Conservation (phyloP, 2,797 vertebrate genomes). For the Lepidocolaptes lacrymiger region DNA sequence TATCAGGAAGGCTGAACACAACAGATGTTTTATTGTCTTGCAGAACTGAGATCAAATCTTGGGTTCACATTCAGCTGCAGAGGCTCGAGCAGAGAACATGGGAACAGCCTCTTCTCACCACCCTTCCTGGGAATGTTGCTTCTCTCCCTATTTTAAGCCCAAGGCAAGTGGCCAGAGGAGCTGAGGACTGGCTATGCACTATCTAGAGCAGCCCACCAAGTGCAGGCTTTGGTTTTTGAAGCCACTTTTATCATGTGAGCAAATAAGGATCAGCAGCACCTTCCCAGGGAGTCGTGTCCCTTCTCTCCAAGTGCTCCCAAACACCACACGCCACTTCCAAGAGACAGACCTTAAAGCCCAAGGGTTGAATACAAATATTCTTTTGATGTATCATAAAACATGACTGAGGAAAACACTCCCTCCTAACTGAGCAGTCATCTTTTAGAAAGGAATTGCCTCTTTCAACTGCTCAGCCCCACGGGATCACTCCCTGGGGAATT, state of each 20-base stretch:
- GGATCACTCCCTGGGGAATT: not conserved
- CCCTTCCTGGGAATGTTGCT: not conserved
- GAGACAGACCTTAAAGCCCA: not conserved
- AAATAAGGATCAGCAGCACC: not conserved
- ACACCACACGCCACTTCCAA: rapidly evolving
- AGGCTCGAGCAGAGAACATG: not conserved
- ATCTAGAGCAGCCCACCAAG: not conserved
- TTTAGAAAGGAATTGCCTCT: not conserved
- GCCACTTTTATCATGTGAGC: rapidly evolving
- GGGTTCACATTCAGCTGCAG: not conserved
- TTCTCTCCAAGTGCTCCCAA: rapidly evolving
- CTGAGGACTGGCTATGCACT: not conserved
- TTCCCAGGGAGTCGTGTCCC: rapidly evolving
- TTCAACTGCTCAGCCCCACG: not conserved
- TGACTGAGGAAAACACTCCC: not conserved
- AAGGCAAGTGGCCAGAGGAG: not conserved
- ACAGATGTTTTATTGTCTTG: constrained; percentile 49
- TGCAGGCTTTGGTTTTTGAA: not conserved
- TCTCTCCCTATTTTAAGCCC: not conserved
- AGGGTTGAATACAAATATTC: not conserved
- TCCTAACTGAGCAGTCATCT: not conserved
- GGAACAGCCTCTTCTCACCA: not conserved
- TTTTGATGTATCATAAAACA: not conserved
- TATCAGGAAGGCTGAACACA: constrained; percentile 40
- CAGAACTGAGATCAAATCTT: constrained; percentile 4